Evolutionary conservation across 2,888 invertebrate genomes (phyloP).

Genomic region (Caenorhabditis sinica): DNA sequence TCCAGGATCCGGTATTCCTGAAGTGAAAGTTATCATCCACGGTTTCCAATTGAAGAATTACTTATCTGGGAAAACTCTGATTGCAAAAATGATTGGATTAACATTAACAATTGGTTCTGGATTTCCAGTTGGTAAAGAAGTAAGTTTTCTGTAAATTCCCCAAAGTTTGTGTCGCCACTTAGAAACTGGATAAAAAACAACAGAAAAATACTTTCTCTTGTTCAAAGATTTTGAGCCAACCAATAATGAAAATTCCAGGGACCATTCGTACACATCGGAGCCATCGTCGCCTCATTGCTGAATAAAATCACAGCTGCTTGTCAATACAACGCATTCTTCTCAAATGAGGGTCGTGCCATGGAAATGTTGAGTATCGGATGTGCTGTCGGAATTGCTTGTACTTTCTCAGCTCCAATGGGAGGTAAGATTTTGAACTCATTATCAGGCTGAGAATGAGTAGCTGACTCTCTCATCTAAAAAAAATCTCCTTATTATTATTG

Average conservation of each 20-base stretch:
- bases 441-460: too few relatives aligned
- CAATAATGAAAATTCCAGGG: slow-evolving; percentile 85
- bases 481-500: too few relatives aligned
- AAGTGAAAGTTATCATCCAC: slow-evolving; percentile 96
- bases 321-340: slow-evolving; percentile 77
- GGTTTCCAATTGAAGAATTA: slow-evolving; percentile 98
- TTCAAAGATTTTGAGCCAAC: background rate
- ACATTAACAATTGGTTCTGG: slow-evolving; percentile 96
- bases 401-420: slow-evolving; percentile 97
- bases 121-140: slow-evolving; percentile 96
- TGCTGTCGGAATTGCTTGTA: slow-evolving; percentile 95
- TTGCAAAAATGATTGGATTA: slow-evolving; percentile 95
- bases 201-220: background rate
- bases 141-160: slow-evolving; percentile 34
- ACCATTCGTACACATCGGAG: slow-evolving; percentile 99
- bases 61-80: slow-evolving; percentile 93
- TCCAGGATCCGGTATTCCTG: slow-evolving; percentile 95
- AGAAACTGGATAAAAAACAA: too few relatives aligned
- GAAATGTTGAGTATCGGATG: slow-evolving; percentile 98
- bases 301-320: slow-evolving; percentile 83
- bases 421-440: slow-evolving; percentile 85
- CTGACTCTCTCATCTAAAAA: too few relatives aligned
- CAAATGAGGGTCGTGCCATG: slow-evolving; percentile 87
- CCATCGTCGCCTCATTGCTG: slow-evolving; percentile 95
- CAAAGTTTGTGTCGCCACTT: too few relatives aligned